These are phyloP conservation scores for Leucania comma DNA, from an alignment of 2,888 invertebrate genomes.

Conservation along the genomic window DNA sequence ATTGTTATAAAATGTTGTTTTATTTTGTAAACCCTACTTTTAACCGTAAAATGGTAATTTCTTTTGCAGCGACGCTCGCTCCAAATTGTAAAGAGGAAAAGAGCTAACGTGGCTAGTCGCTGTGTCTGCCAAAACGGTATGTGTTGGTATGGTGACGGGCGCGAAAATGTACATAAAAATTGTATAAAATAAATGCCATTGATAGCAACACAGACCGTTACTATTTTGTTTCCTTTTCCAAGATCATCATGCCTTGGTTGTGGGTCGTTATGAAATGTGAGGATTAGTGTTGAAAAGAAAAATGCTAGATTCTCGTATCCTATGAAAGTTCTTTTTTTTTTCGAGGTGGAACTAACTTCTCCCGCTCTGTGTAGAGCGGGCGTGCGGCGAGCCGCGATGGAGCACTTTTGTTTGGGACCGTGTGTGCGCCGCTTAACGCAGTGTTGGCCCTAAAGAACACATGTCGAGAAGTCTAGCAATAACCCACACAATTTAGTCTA, in stretches of 20 bases:
- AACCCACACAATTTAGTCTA: not conserved
- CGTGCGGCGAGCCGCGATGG: no score
- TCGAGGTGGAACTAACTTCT: no score
- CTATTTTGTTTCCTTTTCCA: constrained; percentile 7
- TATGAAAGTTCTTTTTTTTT: no score
- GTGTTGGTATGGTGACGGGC: constrained; percentile 71
- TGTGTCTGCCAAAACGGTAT: constrained; percentile 59
- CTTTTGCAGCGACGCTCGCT: constrained; percentile 73
- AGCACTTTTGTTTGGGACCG: no score
- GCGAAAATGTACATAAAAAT: constrained; percentile 20
- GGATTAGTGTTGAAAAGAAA: not conserved
- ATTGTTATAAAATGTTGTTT: constrained; percentile 69
- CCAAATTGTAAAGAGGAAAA: constrained; percentile 72
- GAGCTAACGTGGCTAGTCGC: not conserved
- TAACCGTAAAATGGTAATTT: constrained; percentile 36
- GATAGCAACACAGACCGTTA: constrained; percentile 66
- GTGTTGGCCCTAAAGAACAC: not conserved
- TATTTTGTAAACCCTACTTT: constrained; percentile 54
- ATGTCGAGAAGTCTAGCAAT: not conserved
- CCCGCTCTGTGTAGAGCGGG: no score
- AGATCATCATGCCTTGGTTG: not conserved
- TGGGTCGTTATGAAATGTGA: not conserved
- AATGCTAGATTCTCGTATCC: not conserved
- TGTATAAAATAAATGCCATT: constrained; percentile 51
- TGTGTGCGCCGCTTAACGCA: no score